phyloP scores from a whole-genome alignment of 2,888 invertebrate genomes.

The Phasia obesa region DNA sequence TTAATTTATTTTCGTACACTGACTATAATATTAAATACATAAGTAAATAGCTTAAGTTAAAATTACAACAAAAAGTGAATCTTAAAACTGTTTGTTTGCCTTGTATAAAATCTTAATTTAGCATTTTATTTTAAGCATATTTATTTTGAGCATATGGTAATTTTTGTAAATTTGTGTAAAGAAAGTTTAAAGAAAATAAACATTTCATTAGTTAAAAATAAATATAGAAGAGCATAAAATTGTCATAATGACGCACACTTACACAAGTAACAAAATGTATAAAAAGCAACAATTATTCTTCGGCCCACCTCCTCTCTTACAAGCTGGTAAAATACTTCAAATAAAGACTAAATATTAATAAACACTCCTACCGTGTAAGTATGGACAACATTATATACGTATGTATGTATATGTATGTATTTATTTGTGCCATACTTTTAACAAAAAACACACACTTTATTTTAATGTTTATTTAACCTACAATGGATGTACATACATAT shows the following conservation, averaged over 20 bases:
- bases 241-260: conserved; percentile 21
- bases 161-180: conserved; percentile 5
- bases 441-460: conserved; percentile 42
- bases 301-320: background rate
- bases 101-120: no score
- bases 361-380: conserved; percentile 7
- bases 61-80: no score
- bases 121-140: no score
- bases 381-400: no score
- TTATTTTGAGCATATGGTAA: conserved; percentile 11
- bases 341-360: conserved; percentile 44
- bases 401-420: background rate
- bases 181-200: conserved; percentile 48
- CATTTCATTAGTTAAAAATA: conserved; percentile 42
- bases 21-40: no score
- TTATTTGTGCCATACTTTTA: conserved; percentile 17
- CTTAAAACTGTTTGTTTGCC: no score
- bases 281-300: conserved; percentile 1
- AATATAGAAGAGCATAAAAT: conserved; percentile 15
- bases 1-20: no score
- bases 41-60: no score
- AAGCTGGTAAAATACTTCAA: conserved; percentile 18
- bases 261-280: background rate
- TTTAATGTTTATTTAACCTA: conserved; percentile 56
- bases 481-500: background rate